phyloP scores from a whole-genome alignment of 2,888 invertebrate species.

The Aspidapion aeneum region DNA sequence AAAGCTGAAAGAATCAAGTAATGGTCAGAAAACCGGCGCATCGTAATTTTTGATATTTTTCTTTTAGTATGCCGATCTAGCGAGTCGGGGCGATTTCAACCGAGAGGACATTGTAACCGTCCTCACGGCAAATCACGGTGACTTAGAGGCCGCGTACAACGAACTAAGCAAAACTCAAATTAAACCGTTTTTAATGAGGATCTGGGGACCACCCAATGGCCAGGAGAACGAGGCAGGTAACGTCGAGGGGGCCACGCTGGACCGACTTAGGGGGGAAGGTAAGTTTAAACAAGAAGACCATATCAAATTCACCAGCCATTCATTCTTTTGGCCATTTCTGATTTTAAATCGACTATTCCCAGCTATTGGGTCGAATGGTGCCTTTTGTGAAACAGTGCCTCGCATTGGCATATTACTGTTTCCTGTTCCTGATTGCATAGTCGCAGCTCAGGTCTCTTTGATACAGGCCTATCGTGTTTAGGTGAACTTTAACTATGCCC shows the following conservation, averaged over 20 bases:
- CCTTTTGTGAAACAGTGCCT: too few species aligned
- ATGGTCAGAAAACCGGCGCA: too few species aligned
- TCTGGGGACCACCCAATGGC: slow-evolving; percentile 72
- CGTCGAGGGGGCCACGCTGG: slow-evolving; percentile 41
- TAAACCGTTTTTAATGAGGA: slow-evolving; percentile 76
- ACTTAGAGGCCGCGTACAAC: slow-evolving; percentile 64
- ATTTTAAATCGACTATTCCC: slow-evolving; percentile 8
- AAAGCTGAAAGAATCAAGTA: too few species aligned
- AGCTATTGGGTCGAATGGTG: too few species aligned
- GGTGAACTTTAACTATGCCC: too few species aligned
- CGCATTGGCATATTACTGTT: too few species aligned
- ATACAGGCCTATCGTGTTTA: too few species aligned
- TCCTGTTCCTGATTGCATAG: too few species aligned
- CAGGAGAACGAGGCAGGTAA: slow-evolving; percentile 63
- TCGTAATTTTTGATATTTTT: too few species aligned
- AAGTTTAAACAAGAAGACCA: slow-evolving; percentile 28
- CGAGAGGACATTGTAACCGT: slow-evolving; percentile 71
- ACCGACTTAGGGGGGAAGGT: slow-evolving; percentile 44
- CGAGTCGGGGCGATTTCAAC: slow-evolving; percentile 63
- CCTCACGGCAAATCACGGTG: slow-evolving; percentile 67
- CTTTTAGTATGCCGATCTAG: slow-evolving; percentile 58
- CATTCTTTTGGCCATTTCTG: not conserved
- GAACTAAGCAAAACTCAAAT: slow-evolving; percentile 72
- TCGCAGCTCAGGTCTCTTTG: too few species aligned
- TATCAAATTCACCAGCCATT: not conserved